Evolutionary conservation across 1,140 invertebrate species (phyloP), one percentile per base, ranked within the genome.

Genomic region (Saccostrea echinata): DNA sequence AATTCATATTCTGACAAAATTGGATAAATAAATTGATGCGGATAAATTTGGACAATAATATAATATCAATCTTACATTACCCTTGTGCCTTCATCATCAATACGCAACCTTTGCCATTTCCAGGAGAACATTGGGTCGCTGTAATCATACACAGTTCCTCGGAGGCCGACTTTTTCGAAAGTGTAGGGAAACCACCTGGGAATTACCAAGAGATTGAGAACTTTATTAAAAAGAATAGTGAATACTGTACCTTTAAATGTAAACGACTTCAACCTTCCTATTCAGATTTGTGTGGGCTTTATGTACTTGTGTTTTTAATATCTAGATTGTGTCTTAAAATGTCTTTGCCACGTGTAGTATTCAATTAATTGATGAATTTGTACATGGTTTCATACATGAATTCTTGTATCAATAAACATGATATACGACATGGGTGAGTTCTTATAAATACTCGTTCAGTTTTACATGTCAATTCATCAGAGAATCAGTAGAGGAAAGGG

Each of bases 71-170:
- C n/a, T n/a, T n/a, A n/a, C n/a, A n/a, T n/a, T n/a, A 84, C 76
- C 86, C 86, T 24, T 68, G 82, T 55, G 82, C 43, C 16, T 84
- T 64, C 64, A 53, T 84, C 13, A 33, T 64, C n/a, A 88, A 88
- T 51, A 71, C 82, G 6, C 57, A 88, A 51, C 53, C 51, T 57
- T 76, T 55, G 8, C 13, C 57, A 9, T 35, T 53, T 11, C 83
- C 87, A 0, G 87, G 87, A 57, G 84, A 84, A 85, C 87, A 88
- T 53, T 88, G 87, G 87, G 30, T 85, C 18, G 68, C 61, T 11
- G 27, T 88, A 16, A 35, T 52, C 12, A 21, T 88, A 13, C 83
- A 80, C 16, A 85, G 55, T 85, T 57, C 84, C 13, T 81, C 30
- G 4, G n/a, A 81, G 30, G 76, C 76, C 81, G 35, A 43, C 6